Conservation (phyloP, 2,113 vertebrate species). For the Sardina pilchardus region DNA sequence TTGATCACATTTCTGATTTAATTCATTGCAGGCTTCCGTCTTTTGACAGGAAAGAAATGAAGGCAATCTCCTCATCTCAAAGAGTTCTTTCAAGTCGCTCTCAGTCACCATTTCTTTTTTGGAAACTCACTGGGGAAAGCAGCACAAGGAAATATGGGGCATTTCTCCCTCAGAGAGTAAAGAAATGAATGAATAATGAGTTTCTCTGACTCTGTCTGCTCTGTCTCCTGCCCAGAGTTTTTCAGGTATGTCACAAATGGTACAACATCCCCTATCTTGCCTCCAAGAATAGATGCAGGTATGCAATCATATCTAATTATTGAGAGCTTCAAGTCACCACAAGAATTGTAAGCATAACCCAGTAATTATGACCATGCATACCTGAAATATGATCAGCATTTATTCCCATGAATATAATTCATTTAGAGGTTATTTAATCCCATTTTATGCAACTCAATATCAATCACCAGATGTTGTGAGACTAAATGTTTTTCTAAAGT, state of each 20-base stretch:
- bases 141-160: not conserved
- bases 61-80: not conserved
- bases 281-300: not conserved
- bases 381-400: not conserved
- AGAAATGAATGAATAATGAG: not conserved
- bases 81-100: not conserved
- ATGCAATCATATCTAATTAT: not conserved
- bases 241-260: not conserved
- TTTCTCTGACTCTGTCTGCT: no score
- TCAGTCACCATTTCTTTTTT: not conserved
- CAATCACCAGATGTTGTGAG: not conserved
- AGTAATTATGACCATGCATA: not conserved
- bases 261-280: not conserved
- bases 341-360: constrained; percentile 12
- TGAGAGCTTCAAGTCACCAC: constrained; percentile 5
- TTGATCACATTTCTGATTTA: constrained; percentile 9
- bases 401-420: not conserved
- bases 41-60: not conserved
- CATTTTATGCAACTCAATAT: not conserved
- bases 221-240: no score
- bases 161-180: not conserved
- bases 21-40: constrained; percentile 6
- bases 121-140: not conserved
- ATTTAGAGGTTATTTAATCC: not conserved
- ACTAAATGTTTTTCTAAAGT: not conserved